Percentiles rank a stretch among this genome's conserved stretches.
phyloP scores from a whole-genome alignment of 1,140 invertebrate species.

The Microvelia longipes region DNA sequence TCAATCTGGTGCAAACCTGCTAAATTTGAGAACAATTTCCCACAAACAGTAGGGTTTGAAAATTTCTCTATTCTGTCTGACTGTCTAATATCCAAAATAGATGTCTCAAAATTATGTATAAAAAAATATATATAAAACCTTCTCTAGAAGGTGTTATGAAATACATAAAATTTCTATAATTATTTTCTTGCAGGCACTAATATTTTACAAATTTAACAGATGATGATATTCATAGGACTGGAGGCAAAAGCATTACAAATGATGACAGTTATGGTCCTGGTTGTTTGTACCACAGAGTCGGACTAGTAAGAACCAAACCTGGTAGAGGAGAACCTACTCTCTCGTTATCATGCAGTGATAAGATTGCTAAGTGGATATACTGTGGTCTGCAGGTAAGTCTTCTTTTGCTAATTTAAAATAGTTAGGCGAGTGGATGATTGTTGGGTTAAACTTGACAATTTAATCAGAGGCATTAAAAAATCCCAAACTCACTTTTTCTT shows the following conservation, averaged over 20 bases:
- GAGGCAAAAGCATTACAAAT: constrained; percentile 62
- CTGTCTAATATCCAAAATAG: no score
- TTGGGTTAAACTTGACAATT: not conserved
- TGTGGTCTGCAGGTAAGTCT: constrained; percentile 51
- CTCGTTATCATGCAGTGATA: constrained; percentile 86
- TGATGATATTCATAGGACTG: constrained; percentile 61
- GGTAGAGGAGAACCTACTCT: constrained; percentile 77
- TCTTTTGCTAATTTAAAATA: not conserved
- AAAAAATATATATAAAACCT: no score
- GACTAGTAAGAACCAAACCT: constrained; percentile 73
- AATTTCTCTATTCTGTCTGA: no score
- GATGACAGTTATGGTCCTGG: constrained; percentile 41
- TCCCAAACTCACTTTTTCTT: not conserved
- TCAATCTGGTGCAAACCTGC: no score
- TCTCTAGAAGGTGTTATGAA: no score
- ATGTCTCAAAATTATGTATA: no score
- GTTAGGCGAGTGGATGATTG: not conserved
- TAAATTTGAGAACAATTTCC: no score
- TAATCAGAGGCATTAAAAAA: not conserved
- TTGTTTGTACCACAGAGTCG: constrained; percentile 48
- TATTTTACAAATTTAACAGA: no score
- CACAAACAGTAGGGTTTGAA: no score
- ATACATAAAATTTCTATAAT: no score
- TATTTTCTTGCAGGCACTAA: no score
- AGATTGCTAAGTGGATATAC: constrained; percentile 74